These are phyloP conservation scores for Ylistrum balloti DNA, from an alignment of 1,140 invertebrate species.

Conservation along the genomic window DNA sequence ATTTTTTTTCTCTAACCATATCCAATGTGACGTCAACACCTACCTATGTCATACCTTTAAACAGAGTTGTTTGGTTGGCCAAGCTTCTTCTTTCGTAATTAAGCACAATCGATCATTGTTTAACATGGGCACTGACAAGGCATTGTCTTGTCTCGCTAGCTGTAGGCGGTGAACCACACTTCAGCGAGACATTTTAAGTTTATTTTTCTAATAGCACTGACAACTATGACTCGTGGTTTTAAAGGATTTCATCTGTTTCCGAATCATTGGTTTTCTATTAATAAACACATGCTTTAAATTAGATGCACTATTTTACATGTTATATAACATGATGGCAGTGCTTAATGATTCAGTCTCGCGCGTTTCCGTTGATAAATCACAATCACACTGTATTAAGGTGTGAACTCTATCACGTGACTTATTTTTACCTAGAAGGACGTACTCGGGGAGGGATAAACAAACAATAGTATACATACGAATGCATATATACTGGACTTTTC, in stretches of 20 bases:
- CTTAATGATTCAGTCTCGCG: too few relatives aligned
- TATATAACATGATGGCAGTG: background rate
- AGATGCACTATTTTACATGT: background rate
- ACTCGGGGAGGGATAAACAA: too few relatives aligned
- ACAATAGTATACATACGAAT: too few relatives aligned
- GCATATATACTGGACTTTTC: too few relatives aligned
- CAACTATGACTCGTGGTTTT: background rate
- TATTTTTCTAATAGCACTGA: background rate
- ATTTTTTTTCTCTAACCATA: background rate
- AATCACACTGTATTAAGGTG: background rate
- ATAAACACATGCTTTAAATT: background rate
- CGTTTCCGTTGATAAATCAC: background rate
- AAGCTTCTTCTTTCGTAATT: background rate
- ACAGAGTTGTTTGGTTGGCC: background rate
- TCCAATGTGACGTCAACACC: background rate
- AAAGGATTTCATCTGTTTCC: background rate
- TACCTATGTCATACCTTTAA: background rate
- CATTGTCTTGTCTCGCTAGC: background rate
- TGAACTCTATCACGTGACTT: background rate
- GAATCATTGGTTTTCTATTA: too few relatives aligned
- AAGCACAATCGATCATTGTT: conserved; percentile 26
- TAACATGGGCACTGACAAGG: background rate
- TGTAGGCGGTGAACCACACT: background rate
- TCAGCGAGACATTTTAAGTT: too few relatives aligned
- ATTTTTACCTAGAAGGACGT: background rate